Evolutionary conservation across 2,113 vertebrate genomes (phyloP).

Genomic region (Eretmochelys imbricata): DNA sequence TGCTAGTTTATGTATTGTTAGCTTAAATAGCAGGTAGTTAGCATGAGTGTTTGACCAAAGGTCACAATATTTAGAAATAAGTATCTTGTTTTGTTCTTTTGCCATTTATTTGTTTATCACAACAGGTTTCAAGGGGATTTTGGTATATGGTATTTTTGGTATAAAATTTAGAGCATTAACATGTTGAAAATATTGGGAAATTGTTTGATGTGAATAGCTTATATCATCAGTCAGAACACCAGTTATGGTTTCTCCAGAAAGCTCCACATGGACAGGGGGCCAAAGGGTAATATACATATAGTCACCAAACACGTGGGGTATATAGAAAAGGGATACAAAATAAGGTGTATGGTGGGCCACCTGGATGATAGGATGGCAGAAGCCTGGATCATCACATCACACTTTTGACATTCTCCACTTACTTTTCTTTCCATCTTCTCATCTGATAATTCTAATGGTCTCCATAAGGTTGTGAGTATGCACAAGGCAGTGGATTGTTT

Average conservation of each 20-base stretch:
- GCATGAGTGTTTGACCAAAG: neutral
- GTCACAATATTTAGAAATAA: neutral
- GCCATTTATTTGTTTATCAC: no score
- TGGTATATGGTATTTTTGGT: no score
- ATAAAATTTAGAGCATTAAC: neutral
- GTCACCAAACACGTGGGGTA: no score
- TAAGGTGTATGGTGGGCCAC: no score
- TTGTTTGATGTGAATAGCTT: neutral
- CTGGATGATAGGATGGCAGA: no score
- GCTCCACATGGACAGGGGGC: neutral
- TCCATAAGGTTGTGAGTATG: no score
- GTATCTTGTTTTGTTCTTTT: neutral
- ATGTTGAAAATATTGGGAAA: neutral
- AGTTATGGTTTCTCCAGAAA: neutral
- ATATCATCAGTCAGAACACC: neutral
- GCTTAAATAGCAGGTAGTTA: neutral
- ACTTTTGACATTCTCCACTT: no score
- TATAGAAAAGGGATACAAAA: no score
- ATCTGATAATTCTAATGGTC: no score
- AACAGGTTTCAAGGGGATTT: neutral
- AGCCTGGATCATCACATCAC: no score
- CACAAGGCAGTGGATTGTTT: no score
- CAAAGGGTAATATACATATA: neutral
- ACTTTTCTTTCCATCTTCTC: no score
- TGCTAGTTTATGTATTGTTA: neutral